Conservation (phyloP, 2,888 invertebrate genomes). For the Acronicta psi region DNA sequence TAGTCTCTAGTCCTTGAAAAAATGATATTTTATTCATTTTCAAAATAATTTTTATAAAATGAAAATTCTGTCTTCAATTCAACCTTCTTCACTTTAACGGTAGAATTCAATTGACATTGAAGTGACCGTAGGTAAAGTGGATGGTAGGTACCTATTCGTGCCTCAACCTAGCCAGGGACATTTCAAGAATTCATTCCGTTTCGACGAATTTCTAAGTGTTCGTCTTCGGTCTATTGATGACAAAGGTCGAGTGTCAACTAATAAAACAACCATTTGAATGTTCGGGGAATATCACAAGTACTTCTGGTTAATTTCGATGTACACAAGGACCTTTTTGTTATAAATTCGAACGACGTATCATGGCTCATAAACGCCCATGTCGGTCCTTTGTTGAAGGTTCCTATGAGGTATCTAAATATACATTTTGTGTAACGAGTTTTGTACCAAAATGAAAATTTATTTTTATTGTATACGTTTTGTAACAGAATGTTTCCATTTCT, state of each 20-base stretch:
- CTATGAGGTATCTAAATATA: slow-evolving; percentile 30
- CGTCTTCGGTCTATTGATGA: slow-evolving; percentile 11
- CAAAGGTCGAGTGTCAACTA: slow-evolving; percentile 5
- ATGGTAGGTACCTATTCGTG: slow-evolving; percentile 17
- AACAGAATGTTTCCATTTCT: slow-evolving; percentile 72
- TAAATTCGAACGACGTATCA: slow-evolving; percentile 14
- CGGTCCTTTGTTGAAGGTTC: slow-evolving; percentile 16
- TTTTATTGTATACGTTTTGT: slow-evolving; percentile 65
- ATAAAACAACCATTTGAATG: not conserved
- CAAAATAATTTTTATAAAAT: slow-evolving; percentile 48
- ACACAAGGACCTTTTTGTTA: slow-evolving; percentile 14
- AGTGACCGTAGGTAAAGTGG: slow-evolving; percentile 45
- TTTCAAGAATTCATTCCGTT: slow-evolving; percentile 72
- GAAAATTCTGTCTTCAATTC: slow-evolving; percentile 50
- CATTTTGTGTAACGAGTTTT: slow-evolving; percentile 41
- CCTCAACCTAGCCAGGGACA: slow-evolving; percentile 55
- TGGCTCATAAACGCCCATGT: slow-evolving; percentile 21
- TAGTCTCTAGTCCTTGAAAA: too few species aligned
- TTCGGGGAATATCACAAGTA: not conserved
- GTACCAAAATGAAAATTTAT: slow-evolving; percentile 66
- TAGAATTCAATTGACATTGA: slow-evolving; percentile 50
- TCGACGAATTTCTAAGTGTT: slow-evolving; percentile 64
- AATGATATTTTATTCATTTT: slow-evolving; percentile 34
- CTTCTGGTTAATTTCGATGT: not conserved
- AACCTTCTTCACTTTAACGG: slow-evolving; percentile 40